These are phyloP conservation scores for Helarctos malayanus DNA, from an alignment of 2,797 vertebrate species.

Conservation along the genomic window DNA sequence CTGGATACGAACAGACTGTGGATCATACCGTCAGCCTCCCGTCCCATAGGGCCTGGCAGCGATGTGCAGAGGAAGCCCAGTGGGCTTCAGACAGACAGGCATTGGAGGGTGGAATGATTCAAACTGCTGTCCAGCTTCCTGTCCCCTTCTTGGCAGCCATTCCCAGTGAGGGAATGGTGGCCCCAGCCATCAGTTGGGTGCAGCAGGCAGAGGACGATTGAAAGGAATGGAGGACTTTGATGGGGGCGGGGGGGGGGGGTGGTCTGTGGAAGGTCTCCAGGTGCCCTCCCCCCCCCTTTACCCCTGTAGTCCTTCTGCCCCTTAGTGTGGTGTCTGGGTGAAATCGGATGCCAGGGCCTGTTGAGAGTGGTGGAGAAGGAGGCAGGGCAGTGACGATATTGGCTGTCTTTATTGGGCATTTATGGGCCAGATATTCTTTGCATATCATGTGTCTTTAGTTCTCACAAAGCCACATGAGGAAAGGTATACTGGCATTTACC, in stretches of 20 bases:
- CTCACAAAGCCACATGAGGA: neutral
- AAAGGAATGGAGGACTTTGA: neutral
- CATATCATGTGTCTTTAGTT: neutral
- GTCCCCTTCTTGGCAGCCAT: neutral
- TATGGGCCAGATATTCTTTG: constrained; percentile 2
- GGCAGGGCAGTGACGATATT: neutral
- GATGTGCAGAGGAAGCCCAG: neutral
- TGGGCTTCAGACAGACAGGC: neutral
- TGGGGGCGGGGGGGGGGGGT: neutral
- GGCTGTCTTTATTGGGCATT: neutral
- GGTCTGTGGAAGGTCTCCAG: neutral
- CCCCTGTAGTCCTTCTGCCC: neutral
- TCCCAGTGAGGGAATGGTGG: neutral
- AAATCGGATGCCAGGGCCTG: neutral
- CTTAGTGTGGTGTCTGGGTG: neutral
- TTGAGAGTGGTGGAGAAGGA: neutral
- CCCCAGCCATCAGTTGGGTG: neutral
- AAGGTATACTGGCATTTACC: neutral
- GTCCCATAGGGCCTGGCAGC: neutral
- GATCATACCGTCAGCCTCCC: neutral
- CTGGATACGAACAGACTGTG: constrained; percentile 1
- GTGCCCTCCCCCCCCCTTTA: neutral
- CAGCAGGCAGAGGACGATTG: neutral
- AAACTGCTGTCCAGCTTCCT: constrained; percentile 5
- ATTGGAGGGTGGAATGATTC: neutral